Evolutionary conservation across 2,797 vertebrate species (phyloP).

Genomic region (Hypotaenidia philippensis): DNA sequence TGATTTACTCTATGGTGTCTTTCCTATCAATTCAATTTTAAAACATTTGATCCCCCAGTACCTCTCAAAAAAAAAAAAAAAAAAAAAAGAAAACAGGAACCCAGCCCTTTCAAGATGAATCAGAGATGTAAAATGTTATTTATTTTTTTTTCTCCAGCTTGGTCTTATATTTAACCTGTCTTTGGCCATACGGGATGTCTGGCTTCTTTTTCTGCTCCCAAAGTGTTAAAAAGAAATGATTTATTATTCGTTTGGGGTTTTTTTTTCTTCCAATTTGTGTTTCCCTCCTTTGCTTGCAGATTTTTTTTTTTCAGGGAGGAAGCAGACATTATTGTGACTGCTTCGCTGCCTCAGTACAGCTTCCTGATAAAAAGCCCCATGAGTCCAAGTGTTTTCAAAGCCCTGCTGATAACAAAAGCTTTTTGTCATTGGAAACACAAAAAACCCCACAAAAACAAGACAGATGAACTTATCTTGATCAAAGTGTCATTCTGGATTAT

Average conservation of each 20-base stretch:
- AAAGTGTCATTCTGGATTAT: background rate
- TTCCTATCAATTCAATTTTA: background rate
- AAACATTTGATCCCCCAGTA: background rate
- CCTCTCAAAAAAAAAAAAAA: accelerated
- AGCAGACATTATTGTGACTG: background rate
- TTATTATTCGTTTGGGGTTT: background rate
- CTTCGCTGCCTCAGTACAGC: background rate
- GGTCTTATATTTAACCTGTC: background rate
- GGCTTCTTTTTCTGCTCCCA: background rate
- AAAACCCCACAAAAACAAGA: background rate
- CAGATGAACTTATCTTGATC: background rate
- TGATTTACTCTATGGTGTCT: background rate
- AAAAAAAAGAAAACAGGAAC: background rate
- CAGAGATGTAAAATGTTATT: background rate
- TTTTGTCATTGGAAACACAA: background rate
- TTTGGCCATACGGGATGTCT: background rate
- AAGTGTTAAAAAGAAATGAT: accelerated
- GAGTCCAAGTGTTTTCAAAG: background rate
- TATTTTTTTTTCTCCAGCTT: background rate
- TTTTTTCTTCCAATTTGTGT: background rate
- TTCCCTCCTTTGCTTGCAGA: background rate
- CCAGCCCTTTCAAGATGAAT: background rate
- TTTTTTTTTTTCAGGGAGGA: no score
- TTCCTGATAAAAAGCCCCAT: background rate
- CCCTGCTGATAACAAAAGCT: background rate